These are phyloP conservation scores for Apomyelois bistriatella DNA, from an alignment of 2,888 invertebrate species.

Conservation along the genomic window DNA sequence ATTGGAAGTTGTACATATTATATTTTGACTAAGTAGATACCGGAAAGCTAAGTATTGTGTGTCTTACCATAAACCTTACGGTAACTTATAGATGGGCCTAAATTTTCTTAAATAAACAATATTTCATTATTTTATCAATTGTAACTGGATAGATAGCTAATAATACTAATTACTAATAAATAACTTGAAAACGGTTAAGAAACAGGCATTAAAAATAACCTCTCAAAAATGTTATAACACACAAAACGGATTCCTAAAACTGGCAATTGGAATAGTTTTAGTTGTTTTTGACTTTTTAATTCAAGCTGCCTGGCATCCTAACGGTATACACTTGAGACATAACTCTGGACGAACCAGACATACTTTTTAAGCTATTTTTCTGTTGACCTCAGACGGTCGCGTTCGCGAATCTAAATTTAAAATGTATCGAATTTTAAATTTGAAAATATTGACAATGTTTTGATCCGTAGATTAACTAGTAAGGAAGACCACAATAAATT, in stretches of 20 bases:
- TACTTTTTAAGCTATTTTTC: constrained; percentile 70
- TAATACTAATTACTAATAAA: no score
- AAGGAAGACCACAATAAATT: not conserved
- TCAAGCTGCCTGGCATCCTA: constrained; percentile 62
- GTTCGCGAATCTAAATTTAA: constrained; percentile 44
- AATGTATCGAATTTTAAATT: constrained; percentile 28
- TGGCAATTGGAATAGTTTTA: constrained; percentile 79
- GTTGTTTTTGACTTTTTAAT: constrained; percentile 59
- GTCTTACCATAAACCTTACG: no score
- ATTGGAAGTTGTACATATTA: no score
- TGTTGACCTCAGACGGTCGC: constrained; percentile 61
- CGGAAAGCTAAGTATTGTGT: no score
- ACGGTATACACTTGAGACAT: constrained; percentile 74
- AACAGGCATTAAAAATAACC: constrained; percentile 16
- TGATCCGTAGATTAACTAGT: not conserved
- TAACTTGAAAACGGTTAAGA: no score
- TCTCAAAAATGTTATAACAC: constrained; percentile 51
- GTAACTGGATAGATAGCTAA: no score
- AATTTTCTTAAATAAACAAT: no score
- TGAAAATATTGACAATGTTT: constrained; percentile 2
- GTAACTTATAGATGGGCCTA: no score
- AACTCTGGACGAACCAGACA: constrained; percentile 62
- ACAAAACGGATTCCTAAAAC: constrained; percentile 76
- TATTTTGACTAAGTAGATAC: no score
- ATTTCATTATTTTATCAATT: no score